phyloP scores from a whole-genome alignment of 2,113 vertebrate genomes.

The Phaethornis superciliosus region DNA sequence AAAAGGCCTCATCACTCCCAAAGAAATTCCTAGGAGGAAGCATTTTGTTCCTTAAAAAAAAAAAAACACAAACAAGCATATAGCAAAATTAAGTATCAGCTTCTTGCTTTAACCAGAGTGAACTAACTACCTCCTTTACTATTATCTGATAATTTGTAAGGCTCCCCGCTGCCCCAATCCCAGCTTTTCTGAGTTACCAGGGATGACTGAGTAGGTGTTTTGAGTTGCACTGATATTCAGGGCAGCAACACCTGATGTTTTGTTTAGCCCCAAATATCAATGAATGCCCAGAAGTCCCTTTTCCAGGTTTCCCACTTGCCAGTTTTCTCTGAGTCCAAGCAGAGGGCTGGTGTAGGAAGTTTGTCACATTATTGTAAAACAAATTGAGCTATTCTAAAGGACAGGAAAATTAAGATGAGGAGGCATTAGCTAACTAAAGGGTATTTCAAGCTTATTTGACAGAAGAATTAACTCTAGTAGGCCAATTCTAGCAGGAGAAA shows the following conservation, averaged over 20 bases:
- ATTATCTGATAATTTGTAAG: neutral
- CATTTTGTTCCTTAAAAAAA: neutral
- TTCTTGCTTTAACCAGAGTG: neutral
- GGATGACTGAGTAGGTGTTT: neutral
- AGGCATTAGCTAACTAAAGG: neutral
- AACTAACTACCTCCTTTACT: neutral
- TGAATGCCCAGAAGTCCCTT: neutral
- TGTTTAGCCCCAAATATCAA: neutral
- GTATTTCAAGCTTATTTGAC: neutral
- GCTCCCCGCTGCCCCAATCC: neutral
- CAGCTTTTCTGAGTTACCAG: neutral
- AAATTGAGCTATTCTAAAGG: neutral
- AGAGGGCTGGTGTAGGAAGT: neutral
- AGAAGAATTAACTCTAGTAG: neutral
- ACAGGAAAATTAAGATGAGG: neutral
- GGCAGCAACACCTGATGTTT: neutral
- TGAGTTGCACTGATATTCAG: neutral
- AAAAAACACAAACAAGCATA: accelerated
- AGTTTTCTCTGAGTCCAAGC: neutral
- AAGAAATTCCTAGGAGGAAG: accelerated
- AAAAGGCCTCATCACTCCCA: neutral
- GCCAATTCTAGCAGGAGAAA: neutral
- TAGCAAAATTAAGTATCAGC: neutral
- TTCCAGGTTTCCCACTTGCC: neutral
- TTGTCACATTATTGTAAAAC: accelerated